A percentile compares a stretch with the other conserved stretches of the same genome.
phyloP scores from a whole-genome alignment of 2,797 vertebrate genomes.

The Eospalax fontanierii region DNA sequence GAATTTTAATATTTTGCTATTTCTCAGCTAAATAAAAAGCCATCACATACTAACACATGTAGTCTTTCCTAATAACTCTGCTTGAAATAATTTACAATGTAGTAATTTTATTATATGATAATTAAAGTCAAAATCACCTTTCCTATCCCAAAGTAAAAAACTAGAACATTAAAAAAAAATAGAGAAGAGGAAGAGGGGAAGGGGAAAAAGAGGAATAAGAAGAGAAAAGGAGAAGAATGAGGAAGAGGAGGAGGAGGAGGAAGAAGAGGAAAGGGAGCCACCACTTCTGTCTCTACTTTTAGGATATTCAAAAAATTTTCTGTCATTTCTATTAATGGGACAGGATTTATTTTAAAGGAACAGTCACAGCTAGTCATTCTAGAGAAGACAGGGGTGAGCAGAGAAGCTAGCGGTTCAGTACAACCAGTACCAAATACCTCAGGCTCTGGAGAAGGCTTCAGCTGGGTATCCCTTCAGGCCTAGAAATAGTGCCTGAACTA shows the following conservation, averaged over 20 bases:
- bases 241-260: too few species aligned
- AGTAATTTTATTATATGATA: conserved; percentile 46
- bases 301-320: conserved; percentile 22
- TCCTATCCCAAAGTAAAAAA: conserved; percentile 43
- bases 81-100: conserved; percentile 60
- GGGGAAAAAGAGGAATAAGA: not conserved
- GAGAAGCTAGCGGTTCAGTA: conserved; percentile 24
- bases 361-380: conserved; percentile 40
- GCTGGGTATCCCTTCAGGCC: conserved; percentile 10
- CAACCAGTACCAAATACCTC: conserved; percentile 45
- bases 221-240: not conserved
- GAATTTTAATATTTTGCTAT: conserved; percentile 39
- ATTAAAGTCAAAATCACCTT: conserved; percentile 70
- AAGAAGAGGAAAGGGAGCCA: not conserved
- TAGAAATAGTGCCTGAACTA: conserved; percentile 14
- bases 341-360: conserved; percentile 60
- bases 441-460: conserved; percentile 1
- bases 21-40: conserved; percentile 68
- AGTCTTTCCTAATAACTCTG: conserved; percentile 7
- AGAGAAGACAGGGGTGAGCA: conserved; percentile 21
- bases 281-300: conserved; percentile 4
- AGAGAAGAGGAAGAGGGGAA: not conserved
- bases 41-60: conserved; percentile 38
- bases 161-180: conserved; percentile 42
- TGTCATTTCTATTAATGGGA: conserved; percentile 46